Percentiles rank a stretch among this genome's conserved stretches.
These are phyloP conservation scores for Zeuzera pyrina DNA, from an alignment of 2,888 invertebrate genomes.

Conservation along the genomic window DNA sequence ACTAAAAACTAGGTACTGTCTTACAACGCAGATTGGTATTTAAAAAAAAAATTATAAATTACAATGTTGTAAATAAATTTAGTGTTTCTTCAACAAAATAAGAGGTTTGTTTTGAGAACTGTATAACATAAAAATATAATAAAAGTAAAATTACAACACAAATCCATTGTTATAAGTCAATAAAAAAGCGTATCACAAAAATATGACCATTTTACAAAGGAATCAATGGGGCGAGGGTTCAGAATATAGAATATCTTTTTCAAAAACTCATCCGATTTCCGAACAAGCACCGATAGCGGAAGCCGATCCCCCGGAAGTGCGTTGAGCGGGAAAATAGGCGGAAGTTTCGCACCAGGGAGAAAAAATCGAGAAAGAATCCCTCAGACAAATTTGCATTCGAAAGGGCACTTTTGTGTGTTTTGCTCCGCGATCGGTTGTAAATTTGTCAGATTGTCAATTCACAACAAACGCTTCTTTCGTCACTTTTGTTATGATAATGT, in stretches of 20 bases:
- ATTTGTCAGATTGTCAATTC: conserved; percentile 69
- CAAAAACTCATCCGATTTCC: conserved; percentile 56
- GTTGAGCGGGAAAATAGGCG: conserved; percentile 70
- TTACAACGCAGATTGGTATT: too few relatives aligned
- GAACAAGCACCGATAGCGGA: conserved; percentile 54
- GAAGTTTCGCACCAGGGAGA: conserved; percentile 56
- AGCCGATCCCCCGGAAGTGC: conserved; percentile 55
- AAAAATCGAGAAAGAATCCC: conserved; percentile 54
- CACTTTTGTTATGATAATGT: conserved; percentile 68
- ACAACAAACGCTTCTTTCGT: too few relatives aligned
- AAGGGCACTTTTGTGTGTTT: conserved; percentile 63
- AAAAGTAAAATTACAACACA: conserved; percentile 3
- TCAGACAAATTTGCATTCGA: conserved; percentile 61
- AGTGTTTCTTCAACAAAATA: too few relatives aligned
- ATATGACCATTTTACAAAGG: conserved; percentile 41
- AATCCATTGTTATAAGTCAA: conserved; percentile 36
- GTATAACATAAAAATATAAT: too few relatives aligned
- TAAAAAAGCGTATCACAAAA: conserved; percentile 52
- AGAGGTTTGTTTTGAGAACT: too few relatives aligned
- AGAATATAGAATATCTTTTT: conserved; percentile 44
- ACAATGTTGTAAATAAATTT: too few relatives aligned
- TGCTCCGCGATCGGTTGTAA: conserved; percentile 58
- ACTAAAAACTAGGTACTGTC: too few relatives aligned
- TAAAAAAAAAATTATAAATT: too few relatives aligned
- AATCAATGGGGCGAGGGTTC: conserved; percentile 40